A percentile compares a stretch with the other conserved stretches of the same genome.
These are phyloP conservation scores for Lagodon rhomboides DNA, from an alignment of 2,797 vertebrate species.

Conservation along the genomic window DNA sequence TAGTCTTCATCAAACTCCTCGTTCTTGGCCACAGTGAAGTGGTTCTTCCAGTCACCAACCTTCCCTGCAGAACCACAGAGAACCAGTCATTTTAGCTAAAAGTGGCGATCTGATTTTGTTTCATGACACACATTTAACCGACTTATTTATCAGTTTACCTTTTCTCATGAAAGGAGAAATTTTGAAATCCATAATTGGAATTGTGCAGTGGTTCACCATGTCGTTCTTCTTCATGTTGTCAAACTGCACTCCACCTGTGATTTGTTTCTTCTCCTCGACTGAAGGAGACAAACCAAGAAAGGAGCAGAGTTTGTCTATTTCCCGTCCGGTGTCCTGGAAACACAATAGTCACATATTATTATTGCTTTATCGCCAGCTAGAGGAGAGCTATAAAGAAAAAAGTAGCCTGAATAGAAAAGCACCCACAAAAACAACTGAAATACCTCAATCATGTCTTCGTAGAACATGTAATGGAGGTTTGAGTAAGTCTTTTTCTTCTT, in stretches of 20 bases:
- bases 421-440: too few species aligned
- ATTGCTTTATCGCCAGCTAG: background rate
- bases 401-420: background rate
- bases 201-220: constrained; percentile 68
- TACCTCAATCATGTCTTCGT: constrained; percentile 70
- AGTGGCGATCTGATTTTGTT: background rate
- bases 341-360: background rate
- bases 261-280: constrained; percentile 70
- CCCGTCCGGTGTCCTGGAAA: constrained; percentile 60
- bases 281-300: constrained; percentile 71
- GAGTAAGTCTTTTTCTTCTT: constrained; percentile 80
- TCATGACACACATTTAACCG: background rate
- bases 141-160: constrained; percentile 77
- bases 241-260: constrained; percentile 83
- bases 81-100: too few species aligned
- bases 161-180: constrained; percentile 91
- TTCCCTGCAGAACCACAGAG: too few species aligned
- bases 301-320: constrained; percentile 67
- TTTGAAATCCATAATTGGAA: constrained; percentile 81
- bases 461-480: constrained; percentile 73
- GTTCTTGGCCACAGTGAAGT: constrained; percentile 77
- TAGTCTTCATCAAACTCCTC: constrained; percentile 81
- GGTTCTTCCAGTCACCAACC: constrained; percentile 71
- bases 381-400: background rate
- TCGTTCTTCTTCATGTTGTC: constrained; percentile 86